Evolutionary conservation across 1,140 invertebrate genomes (phyloP), one percentile per base, ranked within the genome.

Genomic region (Hypsibius dujardini): DNA sequence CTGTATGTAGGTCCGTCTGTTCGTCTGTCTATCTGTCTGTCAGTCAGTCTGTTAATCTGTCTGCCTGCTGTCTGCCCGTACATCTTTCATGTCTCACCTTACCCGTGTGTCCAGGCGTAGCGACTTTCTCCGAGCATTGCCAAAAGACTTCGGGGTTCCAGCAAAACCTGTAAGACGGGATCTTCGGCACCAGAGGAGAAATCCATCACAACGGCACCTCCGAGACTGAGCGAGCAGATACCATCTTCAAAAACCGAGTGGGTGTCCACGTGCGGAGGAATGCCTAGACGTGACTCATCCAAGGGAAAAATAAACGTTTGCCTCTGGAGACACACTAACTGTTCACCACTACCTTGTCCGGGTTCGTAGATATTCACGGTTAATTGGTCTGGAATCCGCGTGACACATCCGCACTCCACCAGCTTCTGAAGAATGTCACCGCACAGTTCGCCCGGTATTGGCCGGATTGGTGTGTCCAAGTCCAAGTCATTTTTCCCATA

Each of bases 181-280:
- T 28, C 28, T 28, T 28, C 28, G 0, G 83, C 82, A 74, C 85
- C 80, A 71, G 82, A 80, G 75, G 86, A 84, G 75, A 91, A 95
- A 75, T 95, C 89, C 90, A 95, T 95, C 0, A 94, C 83, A 67
- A 87, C 85, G 72, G 86, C 81, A n/a, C 89, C 87, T 47, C 86
- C 85, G n/a, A 96, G 81, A 45, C 90, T 95, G 0, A 98, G 76
- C 2, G 90, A 92, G 42, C 95, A 76, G 73, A 98, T 90, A 40
- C 87, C 87, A 77, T 89, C 86, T 76, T 90, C 87, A 82, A 96
- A 98, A 1, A 89, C 86, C 79, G 90, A 91, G 77, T 94, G 90
- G 1, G 90, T 95, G 76, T 98, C 94, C n/a, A 95, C 85, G 82
- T 98, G 94, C 1, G 87, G 84, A 70, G 93, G 92, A 76, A 97